Conservation (phyloP, 2,113 vertebrate genomes). For the Myotis davidii region DNA sequence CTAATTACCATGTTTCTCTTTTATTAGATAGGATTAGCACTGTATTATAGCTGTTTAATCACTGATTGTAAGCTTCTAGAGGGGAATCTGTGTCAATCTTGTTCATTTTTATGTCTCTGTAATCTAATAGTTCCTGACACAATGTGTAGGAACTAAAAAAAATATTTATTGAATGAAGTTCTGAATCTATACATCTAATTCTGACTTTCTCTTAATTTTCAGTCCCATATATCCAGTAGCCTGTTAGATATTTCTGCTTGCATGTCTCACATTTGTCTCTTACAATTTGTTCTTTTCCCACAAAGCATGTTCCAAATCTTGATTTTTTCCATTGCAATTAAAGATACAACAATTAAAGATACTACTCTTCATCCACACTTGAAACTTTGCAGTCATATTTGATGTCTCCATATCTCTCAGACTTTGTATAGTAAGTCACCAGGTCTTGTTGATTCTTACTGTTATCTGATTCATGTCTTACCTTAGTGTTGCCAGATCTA, state of each 20-base stretch:
- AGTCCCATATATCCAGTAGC: not conserved
- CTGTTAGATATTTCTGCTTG: not conserved
- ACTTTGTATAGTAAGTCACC: not conserved
- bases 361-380: not conserved
- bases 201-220: not conserved
- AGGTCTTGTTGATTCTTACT: not conserved
- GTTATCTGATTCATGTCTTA: not conserved
- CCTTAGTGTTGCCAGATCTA: not conserved
- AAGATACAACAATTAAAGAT: not conserved
- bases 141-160: not conserved
- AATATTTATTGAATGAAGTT: conserved; percentile 19
- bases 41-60: not conserved
- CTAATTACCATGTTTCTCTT: no score
- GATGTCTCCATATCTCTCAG: not conserved
- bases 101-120: not conserved
- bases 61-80: not conserved
- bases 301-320: not conserved
- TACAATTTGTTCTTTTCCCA: not conserved
- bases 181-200: not conserved
- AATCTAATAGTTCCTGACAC: not conserved
- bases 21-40: not conserved
- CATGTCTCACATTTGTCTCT: not conserved
- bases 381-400: not conserved
- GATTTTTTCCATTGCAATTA: not conserved
- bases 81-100: not conserved